A percentile compares a stretch with the other conserved stretches of the same genome.
phyloP scores from a whole-genome alignment of 1,140 invertebrate species.

The Microplitis demolitor region DNA sequence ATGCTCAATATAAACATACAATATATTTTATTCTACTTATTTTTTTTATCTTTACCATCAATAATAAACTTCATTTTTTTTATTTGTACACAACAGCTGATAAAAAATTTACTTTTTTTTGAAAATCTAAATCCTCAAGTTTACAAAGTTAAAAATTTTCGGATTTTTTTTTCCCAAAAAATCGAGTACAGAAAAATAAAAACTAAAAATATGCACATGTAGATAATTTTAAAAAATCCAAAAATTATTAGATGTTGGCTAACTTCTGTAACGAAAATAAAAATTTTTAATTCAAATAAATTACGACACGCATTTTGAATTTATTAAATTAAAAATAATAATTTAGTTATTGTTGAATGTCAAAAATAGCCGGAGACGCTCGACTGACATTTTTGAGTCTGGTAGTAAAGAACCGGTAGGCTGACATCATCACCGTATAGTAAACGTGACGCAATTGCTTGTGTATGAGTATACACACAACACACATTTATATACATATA shows the following conservation, averaged over 20 bases:
- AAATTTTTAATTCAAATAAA: neutral
- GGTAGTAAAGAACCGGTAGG: slow-evolving; percentile 31
- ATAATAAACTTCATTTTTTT: neutral
- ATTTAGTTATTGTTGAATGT: neutral
- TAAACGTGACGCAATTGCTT: slow-evolving; percentile 48
- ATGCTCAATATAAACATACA: neutral
- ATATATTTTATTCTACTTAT: neutral
- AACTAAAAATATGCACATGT: too few species aligned
- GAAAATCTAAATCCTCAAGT: neutral
- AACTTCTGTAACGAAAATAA: neutral
- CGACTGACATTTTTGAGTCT: slow-evolving; percentile 52
- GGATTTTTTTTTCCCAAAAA: too few species aligned
- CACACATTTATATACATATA: neutral
- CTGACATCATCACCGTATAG: slow-evolving; percentile 53
- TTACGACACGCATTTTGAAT: too few species aligned
- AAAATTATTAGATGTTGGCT: neutral
- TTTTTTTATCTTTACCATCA: neutral
- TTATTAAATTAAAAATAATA: too few species aligned
- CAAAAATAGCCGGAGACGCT: neutral
- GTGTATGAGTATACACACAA: slow-evolving; percentile 36
- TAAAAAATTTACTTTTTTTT: neutral
- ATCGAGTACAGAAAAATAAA: too few species aligned
- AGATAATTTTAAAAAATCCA: neutral
- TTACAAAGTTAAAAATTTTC: too few species aligned
- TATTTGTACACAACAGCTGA: neutral